These are phyloP conservation scores for Bujurquina vittata DNA, from an alignment of 2,113 vertebrate species.

Conservation along the genomic window DNA sequence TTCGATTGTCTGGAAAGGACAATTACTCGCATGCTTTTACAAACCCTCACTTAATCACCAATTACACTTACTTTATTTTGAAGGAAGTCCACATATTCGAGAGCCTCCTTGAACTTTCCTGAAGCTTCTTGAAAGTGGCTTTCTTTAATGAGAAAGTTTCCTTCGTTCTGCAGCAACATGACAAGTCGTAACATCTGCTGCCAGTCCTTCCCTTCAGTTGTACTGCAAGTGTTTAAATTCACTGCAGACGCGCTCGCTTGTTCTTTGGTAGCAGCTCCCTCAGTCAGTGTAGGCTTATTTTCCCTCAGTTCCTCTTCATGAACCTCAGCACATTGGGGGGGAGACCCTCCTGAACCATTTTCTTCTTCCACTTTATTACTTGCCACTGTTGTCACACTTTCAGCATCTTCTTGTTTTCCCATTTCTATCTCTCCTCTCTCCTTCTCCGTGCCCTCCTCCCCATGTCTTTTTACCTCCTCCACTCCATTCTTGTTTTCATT, in stretches of 20 bases:
- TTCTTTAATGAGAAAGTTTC: constrained; percentile 83
- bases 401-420: neutral
- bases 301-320: neutral
- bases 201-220: constrained; percentile 74
- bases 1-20: neutral
- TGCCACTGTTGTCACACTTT: neutral
- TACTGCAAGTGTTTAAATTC: neutral
- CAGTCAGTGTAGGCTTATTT: constrained; percentile 1
- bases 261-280: constrained; percentile 20
- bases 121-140: constrained; percentile 78
- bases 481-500: constrained; percentile 8
- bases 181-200: constrained; percentile 86
- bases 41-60: neutral
- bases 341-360: neutral
- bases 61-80: constrained; percentile 79
- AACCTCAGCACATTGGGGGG: neutral
- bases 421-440: neutral
- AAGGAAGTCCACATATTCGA: constrained; percentile 84
- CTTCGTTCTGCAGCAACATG: constrained; percentile 85
- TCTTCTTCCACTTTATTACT: neutral
- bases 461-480: neutral
- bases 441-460: neutral
- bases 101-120: constrained; percentile 83
- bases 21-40: neutral
- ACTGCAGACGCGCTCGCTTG: neutral